These are phyloP conservation scores for Sinocyclocheilus anophthalmus DNA, from an alignment of 2,113 vertebrate genomes.

Conservation along the genomic window DNA sequence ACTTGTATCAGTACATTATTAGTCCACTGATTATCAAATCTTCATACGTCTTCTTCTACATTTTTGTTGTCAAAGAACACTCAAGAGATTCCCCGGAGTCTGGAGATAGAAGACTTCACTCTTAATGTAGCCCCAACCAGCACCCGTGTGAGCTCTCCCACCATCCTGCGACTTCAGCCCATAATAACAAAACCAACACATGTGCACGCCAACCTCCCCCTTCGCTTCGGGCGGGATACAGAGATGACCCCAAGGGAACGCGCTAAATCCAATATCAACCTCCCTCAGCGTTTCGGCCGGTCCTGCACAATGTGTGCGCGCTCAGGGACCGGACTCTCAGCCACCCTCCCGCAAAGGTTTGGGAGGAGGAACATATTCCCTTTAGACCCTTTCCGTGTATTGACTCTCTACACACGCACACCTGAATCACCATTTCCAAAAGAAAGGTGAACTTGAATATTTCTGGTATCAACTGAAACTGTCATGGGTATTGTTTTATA, in stretches of 20 bases:
- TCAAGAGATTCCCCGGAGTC: constrained; percentile 64
- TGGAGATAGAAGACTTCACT: constrained; percentile 65
- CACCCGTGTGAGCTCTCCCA: constrained; percentile 58
- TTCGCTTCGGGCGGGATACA: constrained; percentile 71
- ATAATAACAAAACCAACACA: constrained; percentile 56
- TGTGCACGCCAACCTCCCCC: constrained; percentile 68
- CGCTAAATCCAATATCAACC: constrained; percentile 62
- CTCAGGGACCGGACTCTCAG: constrained; percentile 19
- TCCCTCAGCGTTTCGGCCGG: constrained; percentile 77
- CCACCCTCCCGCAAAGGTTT: constrained; percentile 58
- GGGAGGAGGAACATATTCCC: constrained; percentile 48
- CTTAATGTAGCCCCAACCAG: constrained; percentile 57
- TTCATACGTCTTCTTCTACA: background rate
- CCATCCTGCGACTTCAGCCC: constrained; percentile 65
- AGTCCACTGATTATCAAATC: background rate
- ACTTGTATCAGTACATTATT: background rate
- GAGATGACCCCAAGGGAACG: background rate
- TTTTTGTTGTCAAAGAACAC: background rate
- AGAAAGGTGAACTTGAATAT: constrained; percentile 35
- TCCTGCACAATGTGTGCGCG: constrained; percentile 58
- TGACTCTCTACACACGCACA: constrained; percentile 41
- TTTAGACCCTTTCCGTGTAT: constrained; percentile 51
- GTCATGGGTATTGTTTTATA: no score
- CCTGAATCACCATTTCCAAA: constrained; percentile 2
- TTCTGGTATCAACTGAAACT: background rate